A percentile compares a stretch with the other conserved stretches of the same genome.
Conservation (phyloP, 2,888 invertebrate genomes). For the Craniophora ligustri region DNA sequence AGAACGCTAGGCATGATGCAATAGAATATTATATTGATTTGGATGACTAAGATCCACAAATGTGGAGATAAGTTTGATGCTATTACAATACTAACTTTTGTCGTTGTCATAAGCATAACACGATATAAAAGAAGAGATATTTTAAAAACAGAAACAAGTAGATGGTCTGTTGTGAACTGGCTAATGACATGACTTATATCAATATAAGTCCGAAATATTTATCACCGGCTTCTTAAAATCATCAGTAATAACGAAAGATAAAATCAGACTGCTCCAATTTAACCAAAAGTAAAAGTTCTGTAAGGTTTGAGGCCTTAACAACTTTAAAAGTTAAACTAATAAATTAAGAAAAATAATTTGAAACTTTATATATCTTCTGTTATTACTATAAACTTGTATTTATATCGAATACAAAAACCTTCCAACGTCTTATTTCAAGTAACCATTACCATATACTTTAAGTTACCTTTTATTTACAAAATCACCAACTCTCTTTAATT, state of each 20-base stretch:
- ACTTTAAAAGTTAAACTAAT: neutral
- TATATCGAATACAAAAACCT: conserved; percentile 25
- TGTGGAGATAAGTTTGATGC: no score
- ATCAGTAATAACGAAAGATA: no score
- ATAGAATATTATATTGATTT: no score
- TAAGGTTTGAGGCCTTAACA: neutral
- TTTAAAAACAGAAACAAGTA: no score
- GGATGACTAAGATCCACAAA: no score
- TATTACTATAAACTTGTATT: conserved; percentile 14
- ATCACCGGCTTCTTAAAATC: neutral
- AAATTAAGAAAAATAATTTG: neutral
- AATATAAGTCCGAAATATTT: neutral
- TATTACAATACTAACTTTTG: no score
- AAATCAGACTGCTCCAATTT: neutral
- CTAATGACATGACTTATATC: no score
- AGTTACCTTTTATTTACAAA: conserved; percentile 26
- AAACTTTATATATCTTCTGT: conserved; percentile 16
- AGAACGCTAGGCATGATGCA: no score
- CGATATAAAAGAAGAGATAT: no score
- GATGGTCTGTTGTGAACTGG: no score
- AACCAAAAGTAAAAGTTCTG: neutral
- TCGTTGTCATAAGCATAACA: no score
- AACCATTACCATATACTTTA: conserved; percentile 31
- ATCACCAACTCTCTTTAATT: conserved; percentile 36
- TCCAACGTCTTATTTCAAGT: conserved; percentile 17